phyloP scores from a whole-genome alignment of 2,113 vertebrate species.

The Callorhinus ursinus region DNA sequence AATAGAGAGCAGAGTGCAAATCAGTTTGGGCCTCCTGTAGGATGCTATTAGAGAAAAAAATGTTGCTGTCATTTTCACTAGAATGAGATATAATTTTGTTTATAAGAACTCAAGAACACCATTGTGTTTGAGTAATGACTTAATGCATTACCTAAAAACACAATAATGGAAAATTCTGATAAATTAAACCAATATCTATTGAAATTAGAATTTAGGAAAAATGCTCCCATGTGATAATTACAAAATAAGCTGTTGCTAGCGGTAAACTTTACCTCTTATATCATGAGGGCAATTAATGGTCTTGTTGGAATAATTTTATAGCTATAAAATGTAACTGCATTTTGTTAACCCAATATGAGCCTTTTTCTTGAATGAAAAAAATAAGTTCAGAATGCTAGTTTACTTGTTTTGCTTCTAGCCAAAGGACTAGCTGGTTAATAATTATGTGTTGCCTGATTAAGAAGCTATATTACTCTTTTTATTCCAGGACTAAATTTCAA shows the following conservation, averaged over 20 bases:
- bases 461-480: neutral
- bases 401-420: neutral
- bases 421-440: constrained; percentile 22
- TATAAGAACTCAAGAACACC: constrained; percentile 67
- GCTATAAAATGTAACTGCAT: constrained; percentile 74
- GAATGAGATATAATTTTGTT: constrained; percentile 75
- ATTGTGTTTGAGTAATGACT: constrained; percentile 79
- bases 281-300: constrained; percentile 63
- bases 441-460: neutral
- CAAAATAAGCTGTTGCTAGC: constrained; percentile 71
- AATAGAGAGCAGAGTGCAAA: constrained; percentile 58
- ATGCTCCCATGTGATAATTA: constrained; percentile 76
- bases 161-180: constrained; percentile 79
- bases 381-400: constrained; percentile 7
- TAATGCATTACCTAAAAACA: constrained; percentile 77
- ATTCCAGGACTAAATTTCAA: neutral
- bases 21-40: constrained; percentile 60
- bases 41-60: constrained; percentile 63
- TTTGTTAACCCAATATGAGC: constrained; percentile 72
- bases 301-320: constrained; percentile 71
- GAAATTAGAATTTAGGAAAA: constrained; percentile 78
- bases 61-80: constrained; percentile 69
- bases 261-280: constrained; percentile 72
- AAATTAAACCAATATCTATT: constrained; percentile 82
- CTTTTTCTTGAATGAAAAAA: constrained; percentile 54